phyloP scores from a whole-genome alignment of 2,113 vertebrate genomes.

The Syrrhaptes paradoxus region DNA sequence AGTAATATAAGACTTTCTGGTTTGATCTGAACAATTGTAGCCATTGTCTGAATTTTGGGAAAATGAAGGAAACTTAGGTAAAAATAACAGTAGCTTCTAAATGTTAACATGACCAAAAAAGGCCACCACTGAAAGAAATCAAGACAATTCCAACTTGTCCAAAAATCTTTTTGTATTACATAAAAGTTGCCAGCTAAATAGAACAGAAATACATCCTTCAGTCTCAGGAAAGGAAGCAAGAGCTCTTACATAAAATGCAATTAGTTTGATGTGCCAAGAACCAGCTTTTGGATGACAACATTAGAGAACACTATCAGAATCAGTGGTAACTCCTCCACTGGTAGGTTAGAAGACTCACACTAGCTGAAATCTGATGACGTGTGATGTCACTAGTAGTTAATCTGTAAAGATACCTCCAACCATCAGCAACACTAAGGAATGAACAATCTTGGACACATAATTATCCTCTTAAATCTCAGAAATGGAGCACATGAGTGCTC shows the following conservation, averaged over 20 bases:
- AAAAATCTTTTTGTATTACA: neutral
- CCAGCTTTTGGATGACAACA: neutral
- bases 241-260: neutral
- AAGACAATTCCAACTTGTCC: neutral
- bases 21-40: neutral
- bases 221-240: neutral
- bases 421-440: neutral
- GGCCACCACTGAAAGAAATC: neutral
- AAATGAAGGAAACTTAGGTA: neutral
- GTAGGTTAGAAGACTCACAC: neutral
- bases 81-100: neutral
- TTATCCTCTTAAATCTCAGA: neutral
- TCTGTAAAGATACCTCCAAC: neutral
- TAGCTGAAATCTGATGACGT: neutral
- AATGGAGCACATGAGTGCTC: neutral
- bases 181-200: neutral
- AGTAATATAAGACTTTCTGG: neutral
- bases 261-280: neutral
- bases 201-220: neutral
- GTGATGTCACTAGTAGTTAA: neutral
- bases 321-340: neutral
- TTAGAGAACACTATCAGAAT: neutral
- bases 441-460: neutral
- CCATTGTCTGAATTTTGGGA: neutral
- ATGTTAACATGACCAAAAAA: neutral